Conservation (phyloP, 2,888 invertebrate genomes). For the Axea sp. region DNA sequence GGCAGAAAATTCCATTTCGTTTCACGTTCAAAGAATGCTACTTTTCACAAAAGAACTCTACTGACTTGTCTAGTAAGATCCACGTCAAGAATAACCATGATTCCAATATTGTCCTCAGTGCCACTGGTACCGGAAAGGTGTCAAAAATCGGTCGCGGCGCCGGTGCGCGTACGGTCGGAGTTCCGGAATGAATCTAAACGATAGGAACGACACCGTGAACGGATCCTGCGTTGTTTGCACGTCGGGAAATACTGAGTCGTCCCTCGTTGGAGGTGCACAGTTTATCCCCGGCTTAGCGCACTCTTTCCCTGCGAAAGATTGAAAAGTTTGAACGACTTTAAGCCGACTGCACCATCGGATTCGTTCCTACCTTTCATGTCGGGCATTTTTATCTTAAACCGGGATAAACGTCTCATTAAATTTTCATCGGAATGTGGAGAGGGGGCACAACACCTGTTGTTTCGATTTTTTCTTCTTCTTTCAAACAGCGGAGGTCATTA, state of each 20-base stretch:
- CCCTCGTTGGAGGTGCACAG: conserved; percentile 29
- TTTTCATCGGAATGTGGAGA: conserved; percentile 14
- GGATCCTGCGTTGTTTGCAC: conserved; percentile 25
- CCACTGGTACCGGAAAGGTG: background rate
- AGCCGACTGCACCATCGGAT: conserved; percentile 14
- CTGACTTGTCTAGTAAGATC: conserved; percentile 16
- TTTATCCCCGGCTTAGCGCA: conserved; percentile 39
- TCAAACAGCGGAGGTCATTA: too few species aligned
- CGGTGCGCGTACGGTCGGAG: background rate
- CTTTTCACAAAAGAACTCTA: too few species aligned
- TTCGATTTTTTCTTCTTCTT: too few species aligned
- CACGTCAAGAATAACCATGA: conserved; percentile 24
- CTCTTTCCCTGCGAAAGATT: conserved; percentile 46
- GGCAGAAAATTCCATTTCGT: too few species aligned
- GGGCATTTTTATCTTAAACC: conserved; percentile 25
- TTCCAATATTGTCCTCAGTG: too few species aligned
- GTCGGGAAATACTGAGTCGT: conserved; percentile 42
- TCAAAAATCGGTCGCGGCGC: conserved; percentile 3
- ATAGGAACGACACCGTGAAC: background rate
- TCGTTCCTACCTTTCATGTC: conserved; percentile 32
- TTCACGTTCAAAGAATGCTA: too few species aligned
- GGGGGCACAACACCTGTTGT: background rate
- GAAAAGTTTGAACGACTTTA: conserved; percentile 43
- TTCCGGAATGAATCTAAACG: background rate
- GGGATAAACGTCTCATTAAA: conserved; percentile 12